phyloP scores from a whole-genome alignment of 2,888 invertebrate species.

The Tetramorium bicarinatum region DNA sequence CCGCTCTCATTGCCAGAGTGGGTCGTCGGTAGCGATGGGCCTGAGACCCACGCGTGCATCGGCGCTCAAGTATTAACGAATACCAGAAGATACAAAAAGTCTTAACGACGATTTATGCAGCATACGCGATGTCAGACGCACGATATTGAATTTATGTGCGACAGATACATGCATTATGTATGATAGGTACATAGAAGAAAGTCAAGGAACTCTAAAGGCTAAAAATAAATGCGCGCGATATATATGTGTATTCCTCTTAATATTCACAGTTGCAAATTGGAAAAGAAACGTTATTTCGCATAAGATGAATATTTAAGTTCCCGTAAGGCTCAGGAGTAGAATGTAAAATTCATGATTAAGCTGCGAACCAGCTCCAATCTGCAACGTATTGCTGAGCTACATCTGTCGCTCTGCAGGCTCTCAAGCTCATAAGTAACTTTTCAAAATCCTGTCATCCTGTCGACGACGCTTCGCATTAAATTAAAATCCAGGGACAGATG shows the following conservation, averaged over 20 bases:
- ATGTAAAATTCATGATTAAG: slow-evolving; percentile 30
- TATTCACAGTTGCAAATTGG: not conserved
- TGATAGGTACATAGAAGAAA: not conserved
- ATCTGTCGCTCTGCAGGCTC: not conserved
- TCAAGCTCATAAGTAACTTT: slow-evolving; percentile 42
- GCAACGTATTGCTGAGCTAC: not conserved
- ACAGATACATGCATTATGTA: not conserved
- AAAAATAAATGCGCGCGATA: slow-evolving; percentile 9
- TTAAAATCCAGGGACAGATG: not conserved
- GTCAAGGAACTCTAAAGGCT: not conserved
- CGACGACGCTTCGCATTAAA: slow-evolving; percentile 13
- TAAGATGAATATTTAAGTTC: not conserved
- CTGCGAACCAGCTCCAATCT: slow-evolving; percentile 20
- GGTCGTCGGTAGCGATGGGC: slow-evolving; percentile 65
- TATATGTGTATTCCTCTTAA: not conserved
- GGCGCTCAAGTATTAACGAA: not conserved
- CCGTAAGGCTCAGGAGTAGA: not conserved
- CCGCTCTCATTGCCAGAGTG: slow-evolving; percentile 72
- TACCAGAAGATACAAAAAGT: not conserved
- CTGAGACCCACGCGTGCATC: slow-evolving; percentile 40
- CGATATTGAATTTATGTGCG: not conserved
- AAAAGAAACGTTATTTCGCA: not conserved
- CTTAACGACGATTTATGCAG: not conserved
- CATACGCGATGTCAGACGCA: not conserved
- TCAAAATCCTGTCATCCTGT: slow-evolving; percentile 12